Evolutionary conservation across 2,888 invertebrate genomes (phyloP).

Genomic region (Bellardia bayeri): DNA sequence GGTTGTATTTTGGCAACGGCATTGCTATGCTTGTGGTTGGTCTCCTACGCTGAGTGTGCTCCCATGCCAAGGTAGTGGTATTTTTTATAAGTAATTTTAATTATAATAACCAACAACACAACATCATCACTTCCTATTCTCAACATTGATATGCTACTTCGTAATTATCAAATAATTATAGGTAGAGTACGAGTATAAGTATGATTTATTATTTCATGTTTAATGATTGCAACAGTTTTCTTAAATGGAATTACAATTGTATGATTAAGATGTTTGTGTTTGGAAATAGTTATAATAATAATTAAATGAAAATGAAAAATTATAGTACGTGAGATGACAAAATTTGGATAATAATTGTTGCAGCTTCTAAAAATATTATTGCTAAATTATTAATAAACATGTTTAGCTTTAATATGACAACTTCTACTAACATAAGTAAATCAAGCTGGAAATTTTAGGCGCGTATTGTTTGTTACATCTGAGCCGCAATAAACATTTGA

Average conservation of each 20-base stretch:
- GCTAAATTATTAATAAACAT: too few species aligned
- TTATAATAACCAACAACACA: constrained; percentile 52
- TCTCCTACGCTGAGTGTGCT: constrained; percentile 81
- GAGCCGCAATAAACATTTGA: too few species aligned
- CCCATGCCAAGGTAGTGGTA: constrained; percentile 85
- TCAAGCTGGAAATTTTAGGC: too few species aligned
- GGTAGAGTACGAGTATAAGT: neutral
- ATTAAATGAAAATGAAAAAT: constrained; percentile 25
- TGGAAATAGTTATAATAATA: neutral
- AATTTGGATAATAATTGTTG: neutral
- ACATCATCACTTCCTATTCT: neutral
- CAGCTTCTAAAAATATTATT: too few species aligned
- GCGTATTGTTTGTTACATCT: too few species aligned
- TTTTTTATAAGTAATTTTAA: constrained; percentile 71
- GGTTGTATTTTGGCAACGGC: constrained; percentile 79
- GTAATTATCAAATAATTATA: neutral
- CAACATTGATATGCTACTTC: neutral
- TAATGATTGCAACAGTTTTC: neutral
- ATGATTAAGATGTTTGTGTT: constrained; percentile 23
- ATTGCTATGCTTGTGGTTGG: constrained; percentile 80
- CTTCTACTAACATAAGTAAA: too few species aligned
- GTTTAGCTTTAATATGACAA: too few species aligned
- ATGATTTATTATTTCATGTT: constrained; percentile 35
- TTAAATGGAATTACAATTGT: constrained; percentile 9
- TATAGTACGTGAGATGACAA: neutral